These are phyloP conservation scores for Alexandromys fortis DNA, from an alignment of 2,113 vertebrate species.

Conservation along the genomic window DNA sequence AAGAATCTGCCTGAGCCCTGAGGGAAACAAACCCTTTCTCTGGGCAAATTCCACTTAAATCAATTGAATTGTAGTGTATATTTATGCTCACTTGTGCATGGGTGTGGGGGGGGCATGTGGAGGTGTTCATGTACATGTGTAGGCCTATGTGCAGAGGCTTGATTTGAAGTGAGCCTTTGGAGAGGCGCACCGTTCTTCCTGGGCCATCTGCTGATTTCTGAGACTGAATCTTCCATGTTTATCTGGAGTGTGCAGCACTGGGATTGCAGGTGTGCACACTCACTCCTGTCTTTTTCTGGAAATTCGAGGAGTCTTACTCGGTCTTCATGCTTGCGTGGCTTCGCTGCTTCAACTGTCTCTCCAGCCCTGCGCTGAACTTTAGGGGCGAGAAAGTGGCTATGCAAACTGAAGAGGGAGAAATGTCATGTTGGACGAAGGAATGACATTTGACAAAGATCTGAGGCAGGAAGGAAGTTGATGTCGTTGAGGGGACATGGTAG, in stretches of 20 bases:
- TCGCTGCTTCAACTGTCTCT: neutral
- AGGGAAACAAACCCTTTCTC: neutral
- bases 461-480: neutral
- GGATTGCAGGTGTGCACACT: neutral
- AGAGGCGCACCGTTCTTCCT: no score
- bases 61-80: neutral
- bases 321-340: no score
- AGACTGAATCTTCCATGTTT: no score
- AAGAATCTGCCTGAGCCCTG: neutral
- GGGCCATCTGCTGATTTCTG: neutral
- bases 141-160: neutral
- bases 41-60: neutral
- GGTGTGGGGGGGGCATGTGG: no score
- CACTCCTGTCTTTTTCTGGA: neutral
- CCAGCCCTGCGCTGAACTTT: rapidly evolving
- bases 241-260: neutral
- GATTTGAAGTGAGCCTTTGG: neutral
- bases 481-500: rapidly evolving
- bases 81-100: neutral
- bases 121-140: no score
- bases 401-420: neutral
- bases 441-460: rapidly evolving
- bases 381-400: neutral
- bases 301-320: neutral
- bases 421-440: rapidly evolving